Percentiles rank a stretch among this genome's conserved stretches.
phyloP scores from a whole-genome alignment of 2,797 vertebrate genomes.

The Acanthis flammea region DNA sequence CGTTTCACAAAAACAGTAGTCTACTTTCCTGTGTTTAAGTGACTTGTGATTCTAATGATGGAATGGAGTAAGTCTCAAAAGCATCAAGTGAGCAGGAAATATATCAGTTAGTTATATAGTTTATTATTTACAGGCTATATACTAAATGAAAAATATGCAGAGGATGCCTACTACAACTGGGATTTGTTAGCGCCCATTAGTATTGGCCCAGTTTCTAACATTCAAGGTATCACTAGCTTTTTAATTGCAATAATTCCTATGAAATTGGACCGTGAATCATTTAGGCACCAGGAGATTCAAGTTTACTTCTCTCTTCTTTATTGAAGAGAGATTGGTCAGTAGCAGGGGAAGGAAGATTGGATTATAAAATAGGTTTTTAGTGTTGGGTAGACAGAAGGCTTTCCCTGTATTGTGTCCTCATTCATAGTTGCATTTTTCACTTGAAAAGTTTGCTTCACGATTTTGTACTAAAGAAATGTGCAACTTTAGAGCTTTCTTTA shows the following conservation, averaged over 20 bases:
- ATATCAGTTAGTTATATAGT: conserved; percentile 60
- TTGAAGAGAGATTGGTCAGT: conserved; percentile 30
- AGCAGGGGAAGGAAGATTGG: neutral
- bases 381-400: conserved; percentile 11
- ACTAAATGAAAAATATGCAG: conserved; percentile 56
- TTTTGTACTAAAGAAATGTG: conserved; percentile 27
- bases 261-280: conserved; percentile 64
- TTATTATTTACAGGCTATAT: conserved; percentile 67
- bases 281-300: conserved; percentile 77
- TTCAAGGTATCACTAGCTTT: conserved; percentile 37
- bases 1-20: conserved; percentile 72
- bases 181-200: conserved; percentile 56
- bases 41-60: conserved; percentile 67
- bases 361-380: neutral
- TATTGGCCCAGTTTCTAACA: conserved; percentile 66
- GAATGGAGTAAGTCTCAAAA: conserved; percentile 77
- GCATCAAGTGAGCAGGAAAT: conserved; percentile 72
- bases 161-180: conserved; percentile 45
- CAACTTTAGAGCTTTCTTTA: conserved; percentile 19
- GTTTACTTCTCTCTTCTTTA: conserved; percentile 51
- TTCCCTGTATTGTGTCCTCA: neutral
- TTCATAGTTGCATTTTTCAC: conserved; percentile 1
- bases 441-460: neutral
- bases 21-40: conserved; percentile 68
- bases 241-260: conserved; percentile 6